A percentile compares a stretch with the other conserved stretches of the same genome.
phyloP scores from a whole-genome alignment of 2,113 vertebrate species.

The Spheniscus mendiculus region DNA sequence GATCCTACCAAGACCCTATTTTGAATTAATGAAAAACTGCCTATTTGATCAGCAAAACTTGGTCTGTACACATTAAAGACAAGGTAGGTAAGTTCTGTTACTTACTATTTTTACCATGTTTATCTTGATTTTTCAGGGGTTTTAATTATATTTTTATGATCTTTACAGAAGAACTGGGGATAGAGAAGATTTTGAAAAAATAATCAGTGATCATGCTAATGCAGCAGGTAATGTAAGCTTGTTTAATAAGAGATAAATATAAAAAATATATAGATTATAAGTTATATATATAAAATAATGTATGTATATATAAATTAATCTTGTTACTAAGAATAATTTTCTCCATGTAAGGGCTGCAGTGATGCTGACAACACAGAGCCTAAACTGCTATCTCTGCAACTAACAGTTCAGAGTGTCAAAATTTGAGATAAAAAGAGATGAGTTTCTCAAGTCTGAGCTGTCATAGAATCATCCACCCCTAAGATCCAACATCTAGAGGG shows the following conservation, averaged over 20 bases:
- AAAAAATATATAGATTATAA: not conserved
- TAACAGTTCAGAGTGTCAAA: not conserved
- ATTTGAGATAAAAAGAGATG: not conserved
- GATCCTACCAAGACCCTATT: not conserved
- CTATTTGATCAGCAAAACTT: not conserved
- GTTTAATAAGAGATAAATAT: not conserved
- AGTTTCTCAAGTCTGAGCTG: not conserved
- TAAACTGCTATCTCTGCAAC: not conserved
- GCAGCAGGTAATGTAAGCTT: constrained; percentile 82
- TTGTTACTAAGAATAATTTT: not conserved
- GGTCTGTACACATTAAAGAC: not conserved
- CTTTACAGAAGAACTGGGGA: constrained; percentile 74
- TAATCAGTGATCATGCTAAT: constrained; percentile 82
- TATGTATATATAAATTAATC: not conserved
- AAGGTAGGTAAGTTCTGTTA: not conserved
- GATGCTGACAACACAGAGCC: not conserved
- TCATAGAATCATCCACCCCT: not conserved
- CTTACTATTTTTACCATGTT: not conserved
- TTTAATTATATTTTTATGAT: constrained; percentile 62
- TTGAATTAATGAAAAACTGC: not conserved
- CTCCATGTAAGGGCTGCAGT: not conserved
- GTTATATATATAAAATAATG: not conserved
- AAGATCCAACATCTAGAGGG: not conserved
- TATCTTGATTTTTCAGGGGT: constrained; percentile 34
- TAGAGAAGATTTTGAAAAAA: constrained; percentile 85